A percentile compares a stretch with the other conserved stretches of the same genome.
These are phyloP conservation scores for Sciaenops ocellatus DNA, from an alignment of 2,797 vertebrate genomes.

Conservation along the genomic window DNA sequence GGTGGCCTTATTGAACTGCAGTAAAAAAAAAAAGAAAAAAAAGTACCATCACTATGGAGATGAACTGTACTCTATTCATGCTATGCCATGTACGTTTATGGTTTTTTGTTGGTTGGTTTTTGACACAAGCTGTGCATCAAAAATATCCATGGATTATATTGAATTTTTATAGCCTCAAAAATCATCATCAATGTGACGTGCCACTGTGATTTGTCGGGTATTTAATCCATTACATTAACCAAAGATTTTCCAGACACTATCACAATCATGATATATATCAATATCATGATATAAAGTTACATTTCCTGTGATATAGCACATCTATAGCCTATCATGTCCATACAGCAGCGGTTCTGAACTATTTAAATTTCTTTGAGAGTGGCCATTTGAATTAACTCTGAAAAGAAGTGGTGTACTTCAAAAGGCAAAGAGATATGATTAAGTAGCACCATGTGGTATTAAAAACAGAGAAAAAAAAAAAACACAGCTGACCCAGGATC, in stretches of 20 bases:
- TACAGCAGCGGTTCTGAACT: background rate
- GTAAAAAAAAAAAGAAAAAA: background rate
- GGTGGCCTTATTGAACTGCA: slow-evolving; percentile 59
- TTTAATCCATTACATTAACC: background rate
- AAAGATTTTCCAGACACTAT: background rate
- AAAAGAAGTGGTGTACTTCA: background rate
- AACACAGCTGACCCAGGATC: too few species aligned
- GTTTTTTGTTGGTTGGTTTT: background rate
- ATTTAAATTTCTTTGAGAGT: background rate
- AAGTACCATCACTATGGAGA: background rate
- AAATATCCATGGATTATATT: too few species aligned
- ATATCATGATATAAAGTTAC: background rate
- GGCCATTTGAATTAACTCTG: background rate
- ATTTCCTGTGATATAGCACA: background rate
- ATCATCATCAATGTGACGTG: background rate
- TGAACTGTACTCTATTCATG: background rate
- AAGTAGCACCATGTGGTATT: background rate
- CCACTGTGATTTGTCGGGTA: background rate
- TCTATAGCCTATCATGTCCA: background rate
- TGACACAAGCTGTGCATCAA: too few species aligned
- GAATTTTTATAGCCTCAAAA: background rate
- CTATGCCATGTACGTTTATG: background rate
- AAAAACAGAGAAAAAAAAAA: too few species aligned
- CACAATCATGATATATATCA: background rate
- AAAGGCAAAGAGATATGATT: background rate